Evolutionary conservation across 1,140 invertebrate genomes (phyloP), one percentile per base, ranked within the genome.

Genomic region (Pseudoatta argentina): DNA sequence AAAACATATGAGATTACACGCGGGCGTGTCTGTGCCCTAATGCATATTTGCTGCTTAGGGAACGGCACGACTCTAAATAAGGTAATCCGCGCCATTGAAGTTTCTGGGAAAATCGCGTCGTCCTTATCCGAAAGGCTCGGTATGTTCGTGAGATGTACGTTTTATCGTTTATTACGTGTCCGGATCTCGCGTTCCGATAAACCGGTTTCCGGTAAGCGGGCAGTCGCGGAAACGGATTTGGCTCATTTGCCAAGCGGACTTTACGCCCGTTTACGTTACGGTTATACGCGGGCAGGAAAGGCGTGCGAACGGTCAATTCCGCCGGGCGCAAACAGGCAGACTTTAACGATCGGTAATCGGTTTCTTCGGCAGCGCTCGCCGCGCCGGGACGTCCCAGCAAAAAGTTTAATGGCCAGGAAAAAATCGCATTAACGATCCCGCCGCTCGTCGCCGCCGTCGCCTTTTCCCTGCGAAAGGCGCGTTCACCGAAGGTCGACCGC

Each of bases 281-380:
- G 34, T 69, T 63, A 59, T 21, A n/a, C 30, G 53, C 30, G 53
- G n/a, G 39, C 30, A 34, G 18, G 53, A 86, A 51, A 86, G 75
- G 34, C 24, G 39, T 69, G 64, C 64, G 83, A 86, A 21, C 27
- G 48, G 85, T 51, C 72, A 63, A 24, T 39, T 44, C 61, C 57
- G 85, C 27, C 51, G 44, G 30, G 66, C 69, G 88, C 82, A 88
- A 86, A 89, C 85, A 82, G 79, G 67, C 78, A 24, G 76, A 73
- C 79, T 90, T 75, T 87, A 87, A 90, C 87, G 81, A 89, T 86
- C 86, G 48, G 85, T 87, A 89, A 90, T 89, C 86, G 81, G 79
- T 86, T 87, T 79, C 69, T 77, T 78, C 30, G 48, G 77, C 73
- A 59, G 77, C 81, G 76, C 81, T 53, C 64, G 30, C 63, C 57